Evolutionary conservation across 2,888 invertebrate species (phyloP).

Genomic region (Drosophila stalkeri): DNA sequence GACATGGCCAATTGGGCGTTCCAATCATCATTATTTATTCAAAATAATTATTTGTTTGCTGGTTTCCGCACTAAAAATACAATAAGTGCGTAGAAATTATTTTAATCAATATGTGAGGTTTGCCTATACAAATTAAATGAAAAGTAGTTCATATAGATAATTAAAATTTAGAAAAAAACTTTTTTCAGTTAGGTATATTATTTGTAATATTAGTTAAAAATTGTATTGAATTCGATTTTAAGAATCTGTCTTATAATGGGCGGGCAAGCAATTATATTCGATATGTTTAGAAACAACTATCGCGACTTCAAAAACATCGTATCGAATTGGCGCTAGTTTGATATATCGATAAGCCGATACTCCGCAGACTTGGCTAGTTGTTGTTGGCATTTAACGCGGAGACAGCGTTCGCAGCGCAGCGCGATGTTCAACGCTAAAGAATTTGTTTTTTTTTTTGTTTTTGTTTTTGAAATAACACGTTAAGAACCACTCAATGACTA

Average conservation of each 20-base stretch:
- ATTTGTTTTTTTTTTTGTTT: constrained; percentile 46
- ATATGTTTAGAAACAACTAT: neutral
- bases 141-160: neutral
- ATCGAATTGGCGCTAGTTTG: constrained; percentile 5
- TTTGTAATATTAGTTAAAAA: too few relatives aligned
- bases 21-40: too few relatives aligned
- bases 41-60: neutral
- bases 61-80: too few relatives aligned
- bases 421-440: constrained; percentile 52
- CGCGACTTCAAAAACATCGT: neutral
- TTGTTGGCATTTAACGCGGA: constrained; percentile 57
- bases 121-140: neutral
- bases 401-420: constrained; percentile 52
- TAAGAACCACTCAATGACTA: constrained; percentile 44
- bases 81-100: neutral
- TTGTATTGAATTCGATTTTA: neutral
- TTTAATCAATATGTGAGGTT: neutral
- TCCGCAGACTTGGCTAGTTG: constrained; percentile 30
- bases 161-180: neutral
- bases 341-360: constrained; percentile 11
- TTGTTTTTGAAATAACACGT: constrained; percentile 60
- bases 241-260: neutral
- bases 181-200: neutral
- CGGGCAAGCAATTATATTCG: neutral
- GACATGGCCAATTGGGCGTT: neutral